Base-by-base conservation (phyloP, 1,140 invertebrate species). In the Macrostomum lignano region DNA sequence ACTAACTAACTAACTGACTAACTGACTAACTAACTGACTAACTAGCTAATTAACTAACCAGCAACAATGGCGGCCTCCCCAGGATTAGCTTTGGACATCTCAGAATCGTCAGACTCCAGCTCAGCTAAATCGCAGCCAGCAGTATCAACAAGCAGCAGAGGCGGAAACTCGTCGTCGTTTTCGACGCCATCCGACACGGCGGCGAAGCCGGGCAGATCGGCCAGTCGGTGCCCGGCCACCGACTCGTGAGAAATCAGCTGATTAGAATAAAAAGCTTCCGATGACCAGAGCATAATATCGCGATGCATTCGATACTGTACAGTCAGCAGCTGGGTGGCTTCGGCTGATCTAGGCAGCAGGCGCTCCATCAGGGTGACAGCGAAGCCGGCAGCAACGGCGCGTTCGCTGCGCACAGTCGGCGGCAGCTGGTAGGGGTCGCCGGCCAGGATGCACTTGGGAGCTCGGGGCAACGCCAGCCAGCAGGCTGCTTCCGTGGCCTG, bases 351-450 rank as follows among this genome's bases (percentile, higher is more conserved):
- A 19, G 31, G 31, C 5, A 67, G 49, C 13, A 63, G 40, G 39
- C 66, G 46, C 45, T 68, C 66, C 66, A 69, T 68, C 14, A 69
- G 46, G 26, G 63, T 65, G 4, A 63, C 31, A 20, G 48, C 53
- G 9, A 69, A 46, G 15, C 65, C 65, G 23, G 46, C 47, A 33
- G 41, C 46, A 14, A 52, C 53, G 20, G 53, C 56, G 35, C 55
- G 42, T 40, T 59, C 56, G 54, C 44, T 21, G 52, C 40, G 20
- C 55, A 61, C 6, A 67, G 41, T 21, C 68, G 67, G 66, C 13
- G 67, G 66, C 3, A 69, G 47, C 45, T 69, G 67, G 17, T 60
- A 48, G 31, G 65, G 65, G 41, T 69, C 67, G 17, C 67, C 67
- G 39, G 65, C 66, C 38, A 69, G 44, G 21, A 69, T 45, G 34